Evolutionary conservation across 1,140 invertebrate species (phyloP), one percentile per base, ranked within the genome.

Genomic region (Batillaria attramentaria): DNA sequence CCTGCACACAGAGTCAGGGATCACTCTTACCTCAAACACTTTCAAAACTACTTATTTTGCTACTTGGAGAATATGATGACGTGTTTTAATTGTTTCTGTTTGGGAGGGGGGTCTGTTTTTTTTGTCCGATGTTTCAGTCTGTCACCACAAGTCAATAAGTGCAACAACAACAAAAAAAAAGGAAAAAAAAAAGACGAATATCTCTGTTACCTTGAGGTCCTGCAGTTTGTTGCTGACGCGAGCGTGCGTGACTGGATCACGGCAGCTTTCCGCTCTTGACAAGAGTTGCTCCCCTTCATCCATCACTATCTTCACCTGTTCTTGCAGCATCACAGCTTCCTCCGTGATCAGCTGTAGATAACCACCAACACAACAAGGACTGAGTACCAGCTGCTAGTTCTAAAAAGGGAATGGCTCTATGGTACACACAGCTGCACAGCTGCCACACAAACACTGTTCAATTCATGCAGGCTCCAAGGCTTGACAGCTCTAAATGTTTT

Each of bases 171-270:
- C n/a, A n/a, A n/a, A n/a, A n/a, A n/a, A n/a, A n/a, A n/a, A n/a
- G n/a, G n/a, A n/a, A n/a, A n/a, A n/a, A n/a, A n/a, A n/a, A n/a
- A n/a, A n/a, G n/a, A n/a, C n/a, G 46, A 24, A 50, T 24, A 50
- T 50, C n/a, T 28, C 31, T 79, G 39, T 78, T 37, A 86, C 86
- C 83, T 87, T 87, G 41, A 87, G 78, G 33, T 87, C 86, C 70
- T 84, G 81, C n/a, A 85, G 79, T 66, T 70, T 62, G 33, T 78
- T 84, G 68, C 46, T 78, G 72, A 80, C 81, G 43, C 75, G 54
- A 10, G 76, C 65, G 28, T 83, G 81, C 24, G 79, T 80, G 33
- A 73, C 76, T 31, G 79, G 81, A 37, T 83, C 81, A 41, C 81
- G 76, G 33, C 75, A 74, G 37, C 54, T 66, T 37, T 83, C 81